These are phyloP conservation scores for Hydrotaea diabolus DNA, from an alignment of 2,888 invertebrate genomes.

Conservation along the genomic window DNA sequence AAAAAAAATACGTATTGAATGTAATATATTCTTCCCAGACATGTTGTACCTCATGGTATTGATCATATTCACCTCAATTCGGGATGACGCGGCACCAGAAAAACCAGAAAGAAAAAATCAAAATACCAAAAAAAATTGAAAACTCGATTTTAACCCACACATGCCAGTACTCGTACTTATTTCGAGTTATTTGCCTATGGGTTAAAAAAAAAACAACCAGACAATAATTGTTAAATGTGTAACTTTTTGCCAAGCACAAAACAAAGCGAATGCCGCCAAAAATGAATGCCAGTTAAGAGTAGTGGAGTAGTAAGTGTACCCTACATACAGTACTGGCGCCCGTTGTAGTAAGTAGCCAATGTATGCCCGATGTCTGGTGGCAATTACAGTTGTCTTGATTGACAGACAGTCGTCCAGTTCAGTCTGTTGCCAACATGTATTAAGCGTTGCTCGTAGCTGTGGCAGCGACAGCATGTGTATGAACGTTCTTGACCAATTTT, in stretches of 20 bases:
- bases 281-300: background rate
- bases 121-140: background rate
- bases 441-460: no score
- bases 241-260: conserved; percentile 30
- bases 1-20: background rate
- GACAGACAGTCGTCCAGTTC: no score
- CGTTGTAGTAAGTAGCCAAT: no score
- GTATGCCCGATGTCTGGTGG: no score
- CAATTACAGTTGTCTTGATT: no score
- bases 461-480: no score
- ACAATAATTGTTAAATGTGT: conserved; percentile 46
- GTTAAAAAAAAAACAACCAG: background rate
- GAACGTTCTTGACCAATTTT: no score
- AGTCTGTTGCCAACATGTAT: no score
- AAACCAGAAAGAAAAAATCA: no score
- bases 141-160: conserved; percentile 50
- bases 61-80: background rate
- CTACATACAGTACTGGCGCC: no score
- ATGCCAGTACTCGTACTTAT: background rate
- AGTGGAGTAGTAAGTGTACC: no score
- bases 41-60: background rate
- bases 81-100: no score
- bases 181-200: background rate
- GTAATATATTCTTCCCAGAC: background rate
- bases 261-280: conserved; percentile 52